A percentile compares a stretch with the other conserved stretches of the same genome.
These are phyloP conservation scores for Porites cylindrica DNA, from an alignment of 92 coral and sea anemone genomes.

Conservation along the genomic window DNA sequence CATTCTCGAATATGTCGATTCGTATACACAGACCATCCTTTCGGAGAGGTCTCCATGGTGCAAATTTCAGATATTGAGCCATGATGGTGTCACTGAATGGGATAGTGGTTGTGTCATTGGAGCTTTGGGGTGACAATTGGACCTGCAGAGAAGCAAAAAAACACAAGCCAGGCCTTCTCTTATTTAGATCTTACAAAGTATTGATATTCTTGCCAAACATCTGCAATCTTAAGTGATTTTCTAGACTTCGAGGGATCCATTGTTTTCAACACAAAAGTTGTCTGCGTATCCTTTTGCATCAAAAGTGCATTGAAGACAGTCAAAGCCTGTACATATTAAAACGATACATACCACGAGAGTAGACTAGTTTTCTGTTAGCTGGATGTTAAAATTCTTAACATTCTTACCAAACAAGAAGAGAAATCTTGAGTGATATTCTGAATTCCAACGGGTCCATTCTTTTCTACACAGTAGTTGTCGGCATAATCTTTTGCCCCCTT, in stretches of 20 bases:
- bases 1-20: not conserved
- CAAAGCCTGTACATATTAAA: no score
- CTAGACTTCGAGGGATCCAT: no score
- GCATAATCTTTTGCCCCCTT: conserved; percentile 18
- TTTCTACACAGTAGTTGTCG: conserved; percentile 10
- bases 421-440: not conserved
- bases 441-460: not conserved
- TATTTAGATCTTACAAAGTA: not conserved
- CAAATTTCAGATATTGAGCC: conserved; percentile 6
- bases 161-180: no score
- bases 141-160: not conserved
- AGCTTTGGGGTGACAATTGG: not conserved
- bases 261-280: no score
- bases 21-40: not conserved
- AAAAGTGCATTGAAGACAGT: no score
- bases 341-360: no score
- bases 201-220: not conserved
- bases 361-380: not conserved
- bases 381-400: not conserved
- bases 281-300: no score
- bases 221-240: no score
- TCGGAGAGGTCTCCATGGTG: not conserved
- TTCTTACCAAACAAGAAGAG: conserved; percentile 23
- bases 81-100: not conserved
- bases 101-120: not conserved